phyloP scores from a whole-genome alignment of 2,113 vertebrate genomes.

The Sceloporus tristichus region DNA sequence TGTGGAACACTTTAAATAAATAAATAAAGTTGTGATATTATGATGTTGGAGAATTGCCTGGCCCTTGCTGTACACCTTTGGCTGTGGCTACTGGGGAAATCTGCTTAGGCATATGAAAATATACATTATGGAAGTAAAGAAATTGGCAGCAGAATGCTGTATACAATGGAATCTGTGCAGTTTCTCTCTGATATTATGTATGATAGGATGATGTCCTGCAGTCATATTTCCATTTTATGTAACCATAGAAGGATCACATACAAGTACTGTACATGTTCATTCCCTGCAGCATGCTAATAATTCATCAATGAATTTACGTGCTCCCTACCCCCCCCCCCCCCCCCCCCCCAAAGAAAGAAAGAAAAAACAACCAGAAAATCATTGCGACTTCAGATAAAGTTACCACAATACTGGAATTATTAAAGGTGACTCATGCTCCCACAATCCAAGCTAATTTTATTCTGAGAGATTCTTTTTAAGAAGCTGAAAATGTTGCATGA shows the following conservation, averaged over 20 bases:
- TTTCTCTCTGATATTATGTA: not conserved
- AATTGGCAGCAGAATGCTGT: too few relatives aligned
- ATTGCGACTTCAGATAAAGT: not conserved
- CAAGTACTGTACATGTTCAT: not conserved
- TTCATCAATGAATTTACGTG: constrained; percentile 1
- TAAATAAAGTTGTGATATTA: not conserved
- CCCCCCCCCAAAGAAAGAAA: too few relatives aligned
- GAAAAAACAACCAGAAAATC: not conserved
- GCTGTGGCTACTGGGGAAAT: not conserved
- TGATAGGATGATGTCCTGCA: not conserved
- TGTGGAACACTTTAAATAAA: not conserved
- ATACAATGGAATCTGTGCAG: too few relatives aligned
- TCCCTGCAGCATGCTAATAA: not conserved
- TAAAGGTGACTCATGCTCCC: constrained; percentile 7
- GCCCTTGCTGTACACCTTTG: not conserved
- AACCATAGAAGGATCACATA: not conserved
- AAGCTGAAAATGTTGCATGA: not conserved
- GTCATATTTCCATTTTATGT: not conserved
- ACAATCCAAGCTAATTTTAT: not conserved
- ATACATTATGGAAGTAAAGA: not conserved
- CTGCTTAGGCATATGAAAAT: not conserved
- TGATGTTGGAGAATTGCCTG: not conserved
- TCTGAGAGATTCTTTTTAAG: not conserved
- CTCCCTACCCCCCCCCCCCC: too few relatives aligned
- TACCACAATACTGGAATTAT: not conserved